Evolutionary conservation across 1,140 invertebrate genomes (phyloP), one percentile per base, ranked within the genome.

Genomic region (Heliconius melpomene): DNA sequence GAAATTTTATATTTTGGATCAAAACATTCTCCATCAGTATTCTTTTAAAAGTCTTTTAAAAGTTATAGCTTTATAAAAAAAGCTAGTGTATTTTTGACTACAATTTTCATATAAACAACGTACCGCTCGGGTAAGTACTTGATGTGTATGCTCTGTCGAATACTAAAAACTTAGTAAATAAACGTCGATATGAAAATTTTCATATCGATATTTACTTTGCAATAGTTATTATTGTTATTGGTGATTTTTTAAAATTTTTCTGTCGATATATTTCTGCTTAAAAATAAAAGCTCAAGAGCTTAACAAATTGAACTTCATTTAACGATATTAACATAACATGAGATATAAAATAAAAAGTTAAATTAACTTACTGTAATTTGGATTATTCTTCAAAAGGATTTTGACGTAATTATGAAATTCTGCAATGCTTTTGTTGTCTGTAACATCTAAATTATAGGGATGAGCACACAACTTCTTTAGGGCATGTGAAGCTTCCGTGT

Each of bases 371-470:
- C 96, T 91, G 75, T 95, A 95, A 76, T 93, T 88, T 38, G 92
- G 87, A 82, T 95, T 92, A 13, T 92, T 75, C 18, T 89, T 81
- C 29, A 96, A 76, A 57, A 95, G 32, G 3, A 85, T 74, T 3
- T 83, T 82, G 0, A 96, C 90, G n/a, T 86, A 92, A 7, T 92
- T 78, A 5, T 90, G 88, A 74, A 96, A 95, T 3, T 89, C 81
- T 2, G 89, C 60, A 2, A 98, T 94, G 78, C 96, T 97, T 0
- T 94, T 88, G 0, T 87, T 86, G n/a, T 96, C 94, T 0, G 96
- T 97, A 6, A 98, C 94, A 89, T 98, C 97, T 46, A 98, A 86
- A 7, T 95, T 90, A 23, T 95, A 87, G 2, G 97, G 90, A 46
- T 92, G 85, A 13, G 86, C 91, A 40, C 85, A 85, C 23, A 93